These are phyloP conservation scores for Sinocyclocheilus rhinocerous DNA, from an alignment of 2,113 vertebrate species.

Conservation along the genomic window DNA sequence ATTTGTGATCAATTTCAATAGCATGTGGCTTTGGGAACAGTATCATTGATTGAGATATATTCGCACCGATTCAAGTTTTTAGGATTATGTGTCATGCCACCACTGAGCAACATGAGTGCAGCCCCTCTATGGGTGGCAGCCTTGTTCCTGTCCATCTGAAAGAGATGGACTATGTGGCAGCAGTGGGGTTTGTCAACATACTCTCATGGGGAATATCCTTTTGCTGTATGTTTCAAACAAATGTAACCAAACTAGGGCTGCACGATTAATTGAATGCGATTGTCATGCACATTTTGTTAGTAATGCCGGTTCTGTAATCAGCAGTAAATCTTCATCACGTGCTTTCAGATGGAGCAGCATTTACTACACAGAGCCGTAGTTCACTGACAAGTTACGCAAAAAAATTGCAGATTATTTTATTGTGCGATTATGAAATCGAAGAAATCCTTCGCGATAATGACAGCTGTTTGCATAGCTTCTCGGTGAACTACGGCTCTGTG, in stretches of 20 bases:
- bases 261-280: too few species aligned
- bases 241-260: slow-evolving; percentile 31
- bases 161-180: slow-evolving; percentile 6
- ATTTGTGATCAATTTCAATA: background rate
- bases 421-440: too few species aligned
- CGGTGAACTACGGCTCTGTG: too few species aligned
- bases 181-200: slow-evolving; percentile 24
- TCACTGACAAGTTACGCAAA: too few species aligned
- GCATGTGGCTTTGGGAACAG: background rate
- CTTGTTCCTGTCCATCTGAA: slow-evolving; percentile 24
- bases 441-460: too few species aligned
- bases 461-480: too few species aligned
- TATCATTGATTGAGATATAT: background rate
- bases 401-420: too few species aligned
- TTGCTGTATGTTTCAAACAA: slow-evolving; percentile 33
- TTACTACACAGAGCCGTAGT: too few species aligned
- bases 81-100: background rate
- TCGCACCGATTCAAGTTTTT: background rate
- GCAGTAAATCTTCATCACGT: too few species aligned
- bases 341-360: too few species aligned
- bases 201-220: slow-evolving; percentile 23
- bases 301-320: too few species aligned
- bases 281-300: too few species aligned
- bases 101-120: background rate
- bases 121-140: slow-evolving; percentile 39